Base-by-base conservation (phyloP, 2,888 invertebrate genomes). In the Stenoptilia bipunctidactyla region DNA sequence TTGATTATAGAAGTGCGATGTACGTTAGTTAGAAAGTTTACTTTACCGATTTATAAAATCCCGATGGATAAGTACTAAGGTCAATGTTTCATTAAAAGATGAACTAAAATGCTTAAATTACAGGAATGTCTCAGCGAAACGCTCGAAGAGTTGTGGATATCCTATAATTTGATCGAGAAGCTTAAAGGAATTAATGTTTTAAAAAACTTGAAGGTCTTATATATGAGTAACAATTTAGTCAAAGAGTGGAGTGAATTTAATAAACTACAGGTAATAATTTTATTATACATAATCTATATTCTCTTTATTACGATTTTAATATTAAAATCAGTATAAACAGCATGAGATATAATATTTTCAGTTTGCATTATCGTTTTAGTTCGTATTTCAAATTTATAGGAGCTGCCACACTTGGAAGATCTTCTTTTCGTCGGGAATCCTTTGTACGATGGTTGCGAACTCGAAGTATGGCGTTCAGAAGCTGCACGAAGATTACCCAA, bases 91-190 rank as follows among this genome's bases (percentile, higher is more conserved):
- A n/a, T n/a, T n/a, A n/a, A n/a, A n/a, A n/a, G n/a, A n/a, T n/a
- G n/a, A n/a, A n/a, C n/a, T n/a, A n/a, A 8, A 20, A 20, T 20
- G 3, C 20, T 8, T 40, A 27, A 37, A 45, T 56, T 59, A 2
- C 40, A 91, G 91, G 97, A 98, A 76, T 88, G 89, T 0, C 84
- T 97, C 4, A 92, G 90, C 0, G 97, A 97, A 12, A 92, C 93
- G 0, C 66, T 98, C 20, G 94, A 96, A 65, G 92, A 98, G 63
- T 72, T 98, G 1, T 98, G 97, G 97, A 89, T 97, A 38, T 97
- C 97, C 0, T 97, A 97, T 64, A 97, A 98, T 68, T 72, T 90
- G 27, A 91, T 98, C 40, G 97, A 98, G 58, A 97, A 96, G 71
- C 80, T 96, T 30, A 97, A 96, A 79, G 96, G 96, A 0, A 87